Conservation (phyloP, 2,888 invertebrate genomes). For the Tricholauxania praeusta region DNA sequence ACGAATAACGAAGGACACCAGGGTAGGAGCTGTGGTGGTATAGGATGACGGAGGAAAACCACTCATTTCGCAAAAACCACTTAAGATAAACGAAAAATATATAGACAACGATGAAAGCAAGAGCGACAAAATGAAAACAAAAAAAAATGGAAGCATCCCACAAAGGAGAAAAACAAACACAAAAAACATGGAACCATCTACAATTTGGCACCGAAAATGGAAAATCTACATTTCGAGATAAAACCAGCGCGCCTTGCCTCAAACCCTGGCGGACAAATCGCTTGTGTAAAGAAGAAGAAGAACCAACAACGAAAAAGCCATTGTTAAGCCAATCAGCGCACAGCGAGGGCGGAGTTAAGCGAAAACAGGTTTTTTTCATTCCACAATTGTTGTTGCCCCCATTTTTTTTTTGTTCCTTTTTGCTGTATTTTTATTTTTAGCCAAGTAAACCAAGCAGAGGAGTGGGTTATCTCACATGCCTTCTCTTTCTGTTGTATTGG, state of each 20-base stretch:
- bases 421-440: slow-evolving; percentile 4
- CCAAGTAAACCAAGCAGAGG: slow-evolving; percentile 3
- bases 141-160: slow-evolving; percentile 22
- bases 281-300: slow-evolving; percentile 34
- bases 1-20: background rate
- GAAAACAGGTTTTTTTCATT: slow-evolving; percentile 58
- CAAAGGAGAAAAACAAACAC: background rate
- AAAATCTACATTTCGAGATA: slow-evolving; percentile 43
- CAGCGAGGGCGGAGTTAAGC: slow-evolving; percentile 62
- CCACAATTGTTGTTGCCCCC: slow-evolving; percentile 45
- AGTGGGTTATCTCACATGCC: slow-evolving; percentile 27
- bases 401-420: background rate
- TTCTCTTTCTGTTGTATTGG: slow-evolving; percentile 27
- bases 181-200: background rate
- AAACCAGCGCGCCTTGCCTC: slow-evolving; percentile 2
- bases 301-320: slow-evolving; percentile 47
- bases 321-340: slow-evolving; percentile 62
- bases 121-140: background rate
- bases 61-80: slow-evolving; percentile 22
- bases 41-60: slow-evolving; percentile 1
- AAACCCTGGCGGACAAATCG: slow-evolving; percentile 47
- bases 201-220: slow-evolving; percentile 51
- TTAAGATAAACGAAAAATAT: slow-evolving; percentile 33
- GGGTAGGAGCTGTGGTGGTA: background rate
- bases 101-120: slow-evolving; percentile 5